A percentile compares a stretch with the other conserved stretches of the same genome.
Evolutionary conservation across 2,113 vertebrate species (phyloP).

Genomic region (Stegostoma tigrinum): DNA sequence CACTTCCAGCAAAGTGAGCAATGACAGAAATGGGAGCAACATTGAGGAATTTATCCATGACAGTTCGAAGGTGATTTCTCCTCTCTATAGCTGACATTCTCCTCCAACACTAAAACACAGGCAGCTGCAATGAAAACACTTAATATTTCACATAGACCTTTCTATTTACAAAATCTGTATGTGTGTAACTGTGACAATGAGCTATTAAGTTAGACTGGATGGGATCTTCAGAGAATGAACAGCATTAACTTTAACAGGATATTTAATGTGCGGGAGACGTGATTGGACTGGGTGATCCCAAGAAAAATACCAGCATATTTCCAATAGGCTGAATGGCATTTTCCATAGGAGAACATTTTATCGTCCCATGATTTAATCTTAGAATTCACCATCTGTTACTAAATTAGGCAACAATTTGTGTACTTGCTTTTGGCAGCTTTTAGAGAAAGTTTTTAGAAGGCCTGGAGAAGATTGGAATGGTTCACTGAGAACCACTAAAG

Average conservation of each 20-base stretch:
- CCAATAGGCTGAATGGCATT: not conserved
- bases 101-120: not conserved
- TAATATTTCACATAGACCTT: not conserved
- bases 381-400: not conserved
- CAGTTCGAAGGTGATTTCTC: not conserved
- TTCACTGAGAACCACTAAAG: not conserved
- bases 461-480: not conserved
- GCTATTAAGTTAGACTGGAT: not conserved
- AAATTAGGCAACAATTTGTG: not conserved
- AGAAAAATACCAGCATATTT: not conserved
- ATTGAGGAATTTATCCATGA: not conserved
- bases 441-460: not conserved
- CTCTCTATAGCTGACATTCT: not conserved
- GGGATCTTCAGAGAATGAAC: not conserved
- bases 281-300: not conserved
- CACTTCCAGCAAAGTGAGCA: not conserved
- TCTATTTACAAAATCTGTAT: not conserved
- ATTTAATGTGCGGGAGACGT: not conserved
- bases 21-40: not conserved
- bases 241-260: not conserved
- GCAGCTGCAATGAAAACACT: not conserved
- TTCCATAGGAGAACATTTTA: not conserved
- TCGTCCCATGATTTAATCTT: not conserved
- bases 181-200: not conserved
- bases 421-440: not conserved